Conservation (phyloP, 2,888 invertebrate genomes). For the Drosophila hamatofila region DNA sequence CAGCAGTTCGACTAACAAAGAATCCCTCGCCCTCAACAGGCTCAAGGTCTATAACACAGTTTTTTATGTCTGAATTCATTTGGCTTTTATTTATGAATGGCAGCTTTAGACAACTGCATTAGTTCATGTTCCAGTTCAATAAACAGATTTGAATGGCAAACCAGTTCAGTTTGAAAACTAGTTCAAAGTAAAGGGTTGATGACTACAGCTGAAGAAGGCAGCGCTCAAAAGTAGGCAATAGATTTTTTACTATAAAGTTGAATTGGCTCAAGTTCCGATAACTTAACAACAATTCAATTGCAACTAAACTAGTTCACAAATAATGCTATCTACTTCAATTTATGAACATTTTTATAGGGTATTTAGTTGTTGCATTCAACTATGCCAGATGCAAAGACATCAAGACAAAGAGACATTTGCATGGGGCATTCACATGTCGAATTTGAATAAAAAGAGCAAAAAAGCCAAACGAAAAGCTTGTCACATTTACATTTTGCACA, state of each 20-base stretch:
- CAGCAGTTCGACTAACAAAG: constrained; percentile 19
- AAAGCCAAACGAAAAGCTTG: not conserved
- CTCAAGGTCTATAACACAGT: constrained; percentile 13
- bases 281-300: not conserved
- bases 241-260: not conserved
- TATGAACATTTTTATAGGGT: not conserved
- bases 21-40: not conserved
- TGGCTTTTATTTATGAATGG: constrained; percentile 32
- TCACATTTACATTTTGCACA: not conserved
- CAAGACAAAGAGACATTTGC: not conserved
- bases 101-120: constrained; percentile 4
- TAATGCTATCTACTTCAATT: not conserved
- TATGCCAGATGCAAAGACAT: not conserved
- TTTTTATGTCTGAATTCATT: constrained; percentile 55
- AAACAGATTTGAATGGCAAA: not conserved
- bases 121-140: not conserved
- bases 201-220: no score
- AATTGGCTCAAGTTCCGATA: not conserved
- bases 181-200: not conserved
- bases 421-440: not conserved
- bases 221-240: not conserved
- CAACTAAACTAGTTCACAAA: not conserved
- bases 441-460: not conserved
- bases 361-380: not conserved
- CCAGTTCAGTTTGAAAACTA: not conserved